phyloP scores from a whole-genome alignment of 2,113 vertebrate species.

The Perccottus glenii region DNA sequence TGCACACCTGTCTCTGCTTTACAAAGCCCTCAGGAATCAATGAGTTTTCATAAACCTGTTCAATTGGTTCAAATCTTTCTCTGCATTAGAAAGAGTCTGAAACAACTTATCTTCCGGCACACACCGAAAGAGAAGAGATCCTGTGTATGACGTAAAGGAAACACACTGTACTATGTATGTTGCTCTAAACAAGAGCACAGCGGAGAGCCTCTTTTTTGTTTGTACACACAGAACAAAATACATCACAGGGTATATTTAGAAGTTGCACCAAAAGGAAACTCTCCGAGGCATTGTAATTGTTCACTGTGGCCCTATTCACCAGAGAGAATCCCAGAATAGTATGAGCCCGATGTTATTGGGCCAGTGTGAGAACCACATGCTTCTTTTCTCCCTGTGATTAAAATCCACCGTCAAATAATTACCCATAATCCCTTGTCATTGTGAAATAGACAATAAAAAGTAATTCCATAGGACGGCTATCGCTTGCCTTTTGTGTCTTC shows the following conservation, averaged over 20 bases:
- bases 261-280: conserved; percentile 4
- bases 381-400: conserved; percentile 8
- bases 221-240: conserved; percentile 24
- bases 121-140: conserved; percentile 21
- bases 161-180: neutral
- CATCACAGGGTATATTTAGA: conserved; percentile 33
- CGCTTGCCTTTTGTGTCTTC: conserved; percentile 9
- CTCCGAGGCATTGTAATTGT: conserved; percentile 9
- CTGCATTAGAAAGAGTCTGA: neutral
- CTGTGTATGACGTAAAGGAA: conserved; percentile 43
- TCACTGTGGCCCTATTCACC: conserved; percentile 13
- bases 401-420: conserved; percentile 14
- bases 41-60: conserved; percentile 56
- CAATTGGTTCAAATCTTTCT: conserved; percentile 27
- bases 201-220: conserved; percentile 32
- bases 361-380: neutral
- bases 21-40: conserved; percentile 48
- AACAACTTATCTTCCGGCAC: conserved; percentile 47
- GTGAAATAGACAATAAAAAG: neutral
- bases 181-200: neutral
- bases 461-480: conserved; percentile 5
- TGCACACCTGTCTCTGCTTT: conserved; percentile 52
- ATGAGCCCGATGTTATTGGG: conserved; percentile 1
- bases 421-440: conserved; percentile 13
- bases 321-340: conserved; percentile 1